Base-by-base conservation (phyloP, 1,140 invertebrate genomes). In the Acromyrmex charruanus region DNA sequence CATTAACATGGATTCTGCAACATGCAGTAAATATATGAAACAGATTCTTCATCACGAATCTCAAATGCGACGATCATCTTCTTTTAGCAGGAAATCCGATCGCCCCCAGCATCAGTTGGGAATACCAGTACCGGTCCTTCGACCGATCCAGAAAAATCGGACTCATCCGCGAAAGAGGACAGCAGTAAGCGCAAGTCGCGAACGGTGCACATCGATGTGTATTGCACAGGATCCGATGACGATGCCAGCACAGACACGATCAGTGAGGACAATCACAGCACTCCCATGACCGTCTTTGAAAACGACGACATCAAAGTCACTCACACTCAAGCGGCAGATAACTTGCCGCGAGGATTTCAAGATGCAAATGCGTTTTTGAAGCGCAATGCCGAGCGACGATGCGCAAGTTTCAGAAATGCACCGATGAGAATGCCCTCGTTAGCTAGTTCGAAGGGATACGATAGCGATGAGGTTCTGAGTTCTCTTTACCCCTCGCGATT, bases 141-240 rank as follows among this genome's bases (percentile, higher is more conserved):
- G 10, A 44, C 35, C 6, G 89, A 90, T 14, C 75, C 88, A 21
- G 92, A 91, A 10, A 89, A 79, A 25, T 90, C 91, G 2, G 92
- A 93, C 14, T 90, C 92, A 6, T 93, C 91, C 5, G 55, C 87
- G 25, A 89, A 90, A n/a, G 93, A 94, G 10, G 91, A 92, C 31
- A 89, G 89, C 39, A 87, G 94, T 0, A 95, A 96, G 81, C 96
- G 96, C 85, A 97, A 97, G 89, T 96, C 97, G 2, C 95, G 97
- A 72, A 97, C 97, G 1, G 97, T 97, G 18, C 97, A 97, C 90
- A 97, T 97, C 58, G 97, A 98, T 93, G 97, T 97, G 5, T 97
- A 97, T 88, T 97, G 97, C 91, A 97, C 97, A 0, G 97, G 96
- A 2, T 97, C 97, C 2, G 97, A 97, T 2, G 97, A 97, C 58